Percentiles rank a stretch among this genome's conserved stretches.
Conservation (phyloP, 2,113 vertebrate genomes). For the Ciconia boyciana region DNA sequence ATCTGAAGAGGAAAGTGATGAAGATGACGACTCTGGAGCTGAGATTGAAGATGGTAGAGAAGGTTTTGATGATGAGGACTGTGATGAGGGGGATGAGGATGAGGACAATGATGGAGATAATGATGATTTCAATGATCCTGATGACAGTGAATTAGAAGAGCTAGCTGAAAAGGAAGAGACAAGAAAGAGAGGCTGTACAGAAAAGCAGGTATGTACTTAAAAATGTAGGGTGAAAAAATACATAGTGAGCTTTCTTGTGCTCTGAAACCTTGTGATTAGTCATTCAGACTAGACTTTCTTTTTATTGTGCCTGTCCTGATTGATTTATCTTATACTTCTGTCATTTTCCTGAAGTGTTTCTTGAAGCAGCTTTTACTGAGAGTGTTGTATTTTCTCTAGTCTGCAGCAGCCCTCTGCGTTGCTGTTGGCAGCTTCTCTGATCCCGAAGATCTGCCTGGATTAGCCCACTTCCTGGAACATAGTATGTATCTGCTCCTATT, state of each 20-base stretch:
- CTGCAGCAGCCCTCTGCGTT: conserved; percentile 93
- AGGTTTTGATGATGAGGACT: conserved; percentile 79
- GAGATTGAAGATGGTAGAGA: conserved; percentile 82
- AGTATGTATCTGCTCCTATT: conserved; percentile 78
- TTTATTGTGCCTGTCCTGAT: not conserved
- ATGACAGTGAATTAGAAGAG: conserved; percentile 78
- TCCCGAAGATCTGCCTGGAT: conserved; percentile 91
- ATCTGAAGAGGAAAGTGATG: conserved; percentile 69
- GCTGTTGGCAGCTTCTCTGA: conserved; percentile 95
- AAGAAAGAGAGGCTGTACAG: conserved; percentile 79
- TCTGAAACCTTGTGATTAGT: not conserved
- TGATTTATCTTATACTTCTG: not conserved
- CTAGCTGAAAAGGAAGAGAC: conserved; percentile 66
- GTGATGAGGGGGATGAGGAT: conserved; percentile 76
- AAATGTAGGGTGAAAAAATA: not conserved
- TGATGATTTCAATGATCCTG: conserved; percentile 71
- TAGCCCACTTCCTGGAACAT: conserved; percentile 98
- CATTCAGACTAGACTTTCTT: not conserved
- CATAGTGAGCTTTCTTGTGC: not conserved
- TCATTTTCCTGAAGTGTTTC: not conserved
- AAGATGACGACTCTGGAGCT: conserved; percentile 81
- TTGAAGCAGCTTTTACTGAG: conserved; percentile 28
- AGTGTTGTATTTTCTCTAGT: conserved; percentile 75
- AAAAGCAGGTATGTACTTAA: conserved; percentile 86
- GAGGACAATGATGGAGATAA: conserved; percentile 75